phyloP scores from a whole-genome alignment of 2,888 invertebrate genomes.

The Rhopalosiphum nymphaeae region DNA sequence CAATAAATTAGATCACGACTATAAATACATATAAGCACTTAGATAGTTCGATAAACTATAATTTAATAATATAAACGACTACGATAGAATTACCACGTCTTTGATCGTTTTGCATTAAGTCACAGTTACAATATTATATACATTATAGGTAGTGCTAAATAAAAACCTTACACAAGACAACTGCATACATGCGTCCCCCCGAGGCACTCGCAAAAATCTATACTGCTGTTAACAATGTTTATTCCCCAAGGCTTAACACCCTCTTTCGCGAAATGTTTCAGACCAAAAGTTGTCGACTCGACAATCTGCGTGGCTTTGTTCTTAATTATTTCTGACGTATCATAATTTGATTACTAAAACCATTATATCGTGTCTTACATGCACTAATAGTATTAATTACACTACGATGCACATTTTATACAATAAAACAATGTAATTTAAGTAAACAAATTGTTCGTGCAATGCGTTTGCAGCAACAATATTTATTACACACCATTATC shows the following conservation, averaged over 20 bases:
- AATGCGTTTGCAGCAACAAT: neutral
- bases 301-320: slow-evolving; percentile 20
- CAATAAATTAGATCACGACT: neutral
- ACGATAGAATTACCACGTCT: neutral
- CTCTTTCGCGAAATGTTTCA: neutral
- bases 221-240: slow-evolving; percentile 18
- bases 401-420: neutral
- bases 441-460: slow-evolving; percentile 28
- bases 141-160: neutral
- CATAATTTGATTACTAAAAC: slow-evolving; percentile 5
- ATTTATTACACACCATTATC: slow-evolving; percentile 34
- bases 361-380: neutral
- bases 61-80: neutral
- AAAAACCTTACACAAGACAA: neutral
- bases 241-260: slow-evolving; percentile 25
- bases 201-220: slow-evolving; percentile 37
- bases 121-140: neutral
- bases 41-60: neutral
- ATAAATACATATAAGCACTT: neutral
- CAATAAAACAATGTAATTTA: slow-evolving; percentile 27
- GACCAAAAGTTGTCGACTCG: slow-evolving; percentile 31
- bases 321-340: slow-evolving; percentile 35
- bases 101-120: neutral
- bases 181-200: neutral
- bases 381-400: neutral